Evolutionary conservation across 2,797 vertebrate species (phyloP).

Genomic region (Triplophysa bombifrons): DNA sequence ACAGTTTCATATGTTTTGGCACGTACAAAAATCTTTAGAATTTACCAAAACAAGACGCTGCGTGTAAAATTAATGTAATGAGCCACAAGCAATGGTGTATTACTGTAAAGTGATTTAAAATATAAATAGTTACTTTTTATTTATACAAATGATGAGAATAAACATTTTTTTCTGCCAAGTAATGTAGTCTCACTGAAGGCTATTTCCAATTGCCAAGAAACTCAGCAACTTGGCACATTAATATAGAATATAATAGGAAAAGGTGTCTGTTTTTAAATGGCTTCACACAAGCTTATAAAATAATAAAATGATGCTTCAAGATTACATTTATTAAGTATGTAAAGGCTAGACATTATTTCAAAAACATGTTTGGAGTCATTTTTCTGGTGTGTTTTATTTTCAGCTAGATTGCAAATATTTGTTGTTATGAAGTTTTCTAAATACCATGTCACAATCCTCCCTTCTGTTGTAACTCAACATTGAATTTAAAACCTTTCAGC

Average conservation of each 20-base stretch:
- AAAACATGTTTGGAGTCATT: too few species aligned
- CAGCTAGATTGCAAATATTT: too few species aligned
- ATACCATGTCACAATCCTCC: too few species aligned
- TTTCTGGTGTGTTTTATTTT: too few species aligned
- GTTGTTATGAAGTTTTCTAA: too few species aligned
- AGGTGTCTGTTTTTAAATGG: background rate
- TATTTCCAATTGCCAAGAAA: background rate
- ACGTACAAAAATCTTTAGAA: slow-evolving; percentile 8
- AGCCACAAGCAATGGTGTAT: background rate
- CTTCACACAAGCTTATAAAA: background rate
- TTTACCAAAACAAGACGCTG: background rate
- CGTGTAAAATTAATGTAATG: background rate
- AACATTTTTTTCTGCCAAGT: background rate
- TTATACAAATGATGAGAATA: background rate
- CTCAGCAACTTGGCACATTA: background rate
- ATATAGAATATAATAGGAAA: background rate
- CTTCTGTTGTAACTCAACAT: too few species aligned
- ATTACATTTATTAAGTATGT: too few species aligned
- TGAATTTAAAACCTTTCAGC: too few species aligned
- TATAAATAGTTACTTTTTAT: background rate
- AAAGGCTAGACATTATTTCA: too few species aligned
- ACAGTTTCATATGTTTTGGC: slow-evolving; percentile 30
- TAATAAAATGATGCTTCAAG: background rate
- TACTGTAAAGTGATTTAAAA: background rate
- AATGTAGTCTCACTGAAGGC: background rate